Conservation (phyloP, 2,113 vertebrate species). For the Colinus virginianus region DNA sequence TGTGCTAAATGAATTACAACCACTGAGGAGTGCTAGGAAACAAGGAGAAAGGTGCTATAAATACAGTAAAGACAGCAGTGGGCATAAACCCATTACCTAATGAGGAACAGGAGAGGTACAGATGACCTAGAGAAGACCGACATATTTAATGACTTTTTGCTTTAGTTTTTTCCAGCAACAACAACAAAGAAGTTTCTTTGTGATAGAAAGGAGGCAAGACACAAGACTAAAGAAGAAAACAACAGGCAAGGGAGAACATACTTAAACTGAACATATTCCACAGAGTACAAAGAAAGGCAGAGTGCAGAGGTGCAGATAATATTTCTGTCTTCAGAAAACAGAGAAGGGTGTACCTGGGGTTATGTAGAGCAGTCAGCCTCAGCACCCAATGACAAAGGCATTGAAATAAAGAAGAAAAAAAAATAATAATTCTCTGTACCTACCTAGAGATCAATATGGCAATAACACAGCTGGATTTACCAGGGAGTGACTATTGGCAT, state of each 20-base stretch:
- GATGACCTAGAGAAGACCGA: slow-evolving; percentile 38
- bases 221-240: background rate
- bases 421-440: background rate
- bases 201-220: background rate
- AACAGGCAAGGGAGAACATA: background rate
- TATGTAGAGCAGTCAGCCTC: background rate
- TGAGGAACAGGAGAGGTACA: slow-evolving; percentile 47
- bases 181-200: background rate
- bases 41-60: slow-evolving; percentile 71
- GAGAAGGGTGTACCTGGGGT: background rate
- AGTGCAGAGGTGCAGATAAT: background rate
- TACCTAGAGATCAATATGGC: background rate
- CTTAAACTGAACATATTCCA: background rate
- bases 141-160: slow-evolving; percentile 12
- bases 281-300: background rate
- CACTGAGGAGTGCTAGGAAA: slow-evolving; percentile 57
- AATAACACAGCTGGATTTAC: background rate
- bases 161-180: background rate
- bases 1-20: slow-evolving; percentile 66
- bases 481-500: background rate
- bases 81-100: slow-evolving; percentile 65
- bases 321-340: background rate
- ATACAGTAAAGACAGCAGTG: slow-evolving; percentile 61
- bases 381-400: background rate
- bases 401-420: background rate